Conservation (phyloP, 2,888 invertebrate genomes). For the Macropis europaea region DNA sequence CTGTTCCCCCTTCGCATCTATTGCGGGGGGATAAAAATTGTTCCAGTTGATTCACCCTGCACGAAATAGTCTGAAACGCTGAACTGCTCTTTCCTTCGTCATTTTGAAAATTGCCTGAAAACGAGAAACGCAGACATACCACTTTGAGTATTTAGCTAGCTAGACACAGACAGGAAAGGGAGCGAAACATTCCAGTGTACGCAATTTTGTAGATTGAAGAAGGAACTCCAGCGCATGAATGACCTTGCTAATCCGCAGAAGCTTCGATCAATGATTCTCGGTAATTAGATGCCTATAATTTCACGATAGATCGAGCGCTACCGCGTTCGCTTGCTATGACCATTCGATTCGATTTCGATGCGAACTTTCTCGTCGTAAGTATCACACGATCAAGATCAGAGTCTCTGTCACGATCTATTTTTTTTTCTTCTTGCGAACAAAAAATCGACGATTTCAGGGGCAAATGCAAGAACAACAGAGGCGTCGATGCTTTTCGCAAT, state of each 20-base stretch:
- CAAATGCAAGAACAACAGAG: slow-evolving; percentile 50
- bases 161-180: background rate
- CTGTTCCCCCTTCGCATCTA: too few species aligned
- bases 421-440: background rate
- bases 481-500: background rate
- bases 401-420: background rate
- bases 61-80: too few species aligned
- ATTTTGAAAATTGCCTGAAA: too few species aligned
- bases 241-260: slow-evolving; percentile 56
- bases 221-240: slow-evolving; percentile 72
- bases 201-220: slow-evolving; percentile 74
- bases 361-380: slow-evolving; percentile 24
- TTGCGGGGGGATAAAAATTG: too few species aligned
- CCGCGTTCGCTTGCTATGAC: slow-evolving; percentile 3
- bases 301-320: background rate
- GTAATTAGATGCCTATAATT: slow-evolving; percentile 53
- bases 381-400: background rate
- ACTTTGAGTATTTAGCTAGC: background rate
- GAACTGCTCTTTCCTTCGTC: too few species aligned
- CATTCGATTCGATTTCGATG: slow-evolving; percentile 16
- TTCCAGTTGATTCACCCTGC: too few species aligned
- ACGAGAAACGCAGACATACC: background rate
- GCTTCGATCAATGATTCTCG: slow-evolving; percentile 52
- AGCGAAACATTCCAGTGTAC: slow-evolving; percentile 31
- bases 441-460: background rate